Conservation (phyloP, 2,888 invertebrate species). For the Griposia aprilina region DNA sequence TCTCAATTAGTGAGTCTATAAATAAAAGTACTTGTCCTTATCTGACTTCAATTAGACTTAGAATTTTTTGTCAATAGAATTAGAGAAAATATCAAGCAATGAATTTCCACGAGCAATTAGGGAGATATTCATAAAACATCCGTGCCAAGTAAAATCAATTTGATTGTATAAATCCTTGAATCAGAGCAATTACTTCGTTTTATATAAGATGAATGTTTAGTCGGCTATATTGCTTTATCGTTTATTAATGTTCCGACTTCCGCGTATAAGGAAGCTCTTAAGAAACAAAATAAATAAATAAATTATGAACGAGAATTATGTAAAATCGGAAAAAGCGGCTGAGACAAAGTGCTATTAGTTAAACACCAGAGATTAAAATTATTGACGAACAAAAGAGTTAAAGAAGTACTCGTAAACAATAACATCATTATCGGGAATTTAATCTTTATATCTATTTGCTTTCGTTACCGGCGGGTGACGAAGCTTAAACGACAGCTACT, state of each 20-base stretch:
- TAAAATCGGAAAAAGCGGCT: constrained; percentile 1
- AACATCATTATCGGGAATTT: constrained; percentile 32
- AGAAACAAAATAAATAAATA: constrained; percentile 25
- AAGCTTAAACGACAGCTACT: constrained; percentile 4
- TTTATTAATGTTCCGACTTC: constrained; percentile 31
- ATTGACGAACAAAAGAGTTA: constrained; percentile 8
- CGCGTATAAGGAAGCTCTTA: constrained; percentile 28
- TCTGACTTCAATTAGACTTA: constrained; percentile 35
- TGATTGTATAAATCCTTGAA: constrained; percentile 54
- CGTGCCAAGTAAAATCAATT: constrained; percentile 53
- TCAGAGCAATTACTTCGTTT: constrained; percentile 53
- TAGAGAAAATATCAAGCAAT: constrained; percentile 48
- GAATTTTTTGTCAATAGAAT: constrained; percentile 35
- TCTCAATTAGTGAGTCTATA: not conserved
- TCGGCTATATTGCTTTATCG: constrained; percentile 35
- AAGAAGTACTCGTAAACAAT: constrained; percentile 28
- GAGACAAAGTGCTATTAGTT: constrained; percentile 10
- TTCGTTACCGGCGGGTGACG: constrained; percentile 15
- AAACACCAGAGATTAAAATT: constrained; percentile 10
- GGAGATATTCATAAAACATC: constrained; percentile 61
- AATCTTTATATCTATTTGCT: constrained; percentile 36
- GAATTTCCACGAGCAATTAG: constrained; percentile 54
- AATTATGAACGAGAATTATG: constrained; percentile 8
- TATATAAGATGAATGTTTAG: constrained; percentile 50
- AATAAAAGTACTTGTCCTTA: constrained; percentile 28